Percentiles rank a stretch among this genome's conserved stretches.
Evolutionary conservation across 2,113 vertebrate genomes (phyloP).

Genomic region (Heliornis fulica): DNA sequence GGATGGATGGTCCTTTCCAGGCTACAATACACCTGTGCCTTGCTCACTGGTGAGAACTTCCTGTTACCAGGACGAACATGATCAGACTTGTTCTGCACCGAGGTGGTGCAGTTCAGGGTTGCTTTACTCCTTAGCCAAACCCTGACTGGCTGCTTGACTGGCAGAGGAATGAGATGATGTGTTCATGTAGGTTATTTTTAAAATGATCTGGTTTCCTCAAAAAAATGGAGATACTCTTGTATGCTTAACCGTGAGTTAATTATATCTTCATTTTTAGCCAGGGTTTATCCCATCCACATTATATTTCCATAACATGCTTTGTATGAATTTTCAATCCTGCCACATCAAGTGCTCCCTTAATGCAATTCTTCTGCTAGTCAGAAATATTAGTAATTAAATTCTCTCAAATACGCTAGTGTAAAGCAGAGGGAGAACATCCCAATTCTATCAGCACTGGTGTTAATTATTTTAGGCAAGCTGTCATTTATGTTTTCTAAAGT

Average conservation of each 20-base stretch:
- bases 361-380: conserved; percentile 71
- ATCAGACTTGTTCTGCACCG: not conserved
- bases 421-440: conserved; percentile 73
- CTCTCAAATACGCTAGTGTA: conserved; percentile 61
- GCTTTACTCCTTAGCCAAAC: not conserved
- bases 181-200: not conserved
- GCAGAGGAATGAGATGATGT: not conserved
- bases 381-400: conserved; percentile 78
- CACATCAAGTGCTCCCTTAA: conserved; percentile 59
- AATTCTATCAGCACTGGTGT: conserved; percentile 77
- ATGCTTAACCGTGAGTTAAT: not conserved
- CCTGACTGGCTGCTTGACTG: not conserved
- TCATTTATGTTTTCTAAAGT: conserved; percentile 85
- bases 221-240: not conserved
- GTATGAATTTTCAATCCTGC: not conserved
- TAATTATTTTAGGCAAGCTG: conserved; percentile 87
- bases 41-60: not conserved
- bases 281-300: conserved; percentile 1
- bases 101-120: not conserved
- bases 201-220: not conserved
- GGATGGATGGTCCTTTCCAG: not conserved
- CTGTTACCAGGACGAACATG: not conserved
- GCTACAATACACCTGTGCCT: fast-evolving
- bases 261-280: conserved; percentile 23
- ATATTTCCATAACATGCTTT: conserved; percentile 39